phyloP scores from a whole-genome alignment of 2,888 invertebrate genomes.

The Mamestra brassicae region DNA sequence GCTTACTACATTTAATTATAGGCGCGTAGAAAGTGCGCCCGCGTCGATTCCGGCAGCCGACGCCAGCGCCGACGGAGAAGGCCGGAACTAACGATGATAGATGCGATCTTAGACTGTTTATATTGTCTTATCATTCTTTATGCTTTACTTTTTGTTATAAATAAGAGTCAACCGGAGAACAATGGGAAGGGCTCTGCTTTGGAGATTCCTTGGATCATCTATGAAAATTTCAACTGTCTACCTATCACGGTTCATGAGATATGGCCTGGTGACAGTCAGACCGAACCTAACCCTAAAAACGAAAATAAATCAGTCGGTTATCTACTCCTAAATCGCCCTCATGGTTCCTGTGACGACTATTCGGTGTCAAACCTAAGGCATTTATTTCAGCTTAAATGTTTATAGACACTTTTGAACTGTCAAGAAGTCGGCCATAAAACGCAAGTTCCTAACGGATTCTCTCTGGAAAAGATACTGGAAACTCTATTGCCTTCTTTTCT shows the following conservation, averaged over 20 bases:
- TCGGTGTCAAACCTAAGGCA: neutral
- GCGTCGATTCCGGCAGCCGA: conserved; percentile 50
- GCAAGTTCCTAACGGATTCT: neutral
- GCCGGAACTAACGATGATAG: conserved; percentile 55
- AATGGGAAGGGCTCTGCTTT: neutral
- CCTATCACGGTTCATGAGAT: too few relatives aligned
- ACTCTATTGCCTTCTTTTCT: too few relatives aligned
- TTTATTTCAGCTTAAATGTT: neutral
- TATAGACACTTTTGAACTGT: neutral
- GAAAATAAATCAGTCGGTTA: neutral
- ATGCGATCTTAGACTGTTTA: conserved; percentile 20
- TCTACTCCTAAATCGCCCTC: neutral
- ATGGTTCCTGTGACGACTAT: neutral
- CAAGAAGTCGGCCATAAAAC: too few relatives aligned
- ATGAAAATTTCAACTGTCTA: too few relatives aligned
- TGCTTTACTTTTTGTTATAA: conserved; percentile 5
- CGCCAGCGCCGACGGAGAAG: conserved; percentile 19
- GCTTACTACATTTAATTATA: conserved; percentile 45
- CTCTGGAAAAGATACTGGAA: too few relatives aligned
- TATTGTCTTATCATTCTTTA: conserved; percentile 16
- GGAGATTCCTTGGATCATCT: too few relatives aligned
- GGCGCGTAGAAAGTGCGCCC: conserved; percentile 59
- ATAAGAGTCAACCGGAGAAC: neutral
- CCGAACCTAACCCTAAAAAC: neutral
- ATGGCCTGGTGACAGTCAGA: too few relatives aligned